phyloP scores from a whole-genome alignment of 2,888 invertebrate genomes.

The Dasypogon diadema region DNA sequence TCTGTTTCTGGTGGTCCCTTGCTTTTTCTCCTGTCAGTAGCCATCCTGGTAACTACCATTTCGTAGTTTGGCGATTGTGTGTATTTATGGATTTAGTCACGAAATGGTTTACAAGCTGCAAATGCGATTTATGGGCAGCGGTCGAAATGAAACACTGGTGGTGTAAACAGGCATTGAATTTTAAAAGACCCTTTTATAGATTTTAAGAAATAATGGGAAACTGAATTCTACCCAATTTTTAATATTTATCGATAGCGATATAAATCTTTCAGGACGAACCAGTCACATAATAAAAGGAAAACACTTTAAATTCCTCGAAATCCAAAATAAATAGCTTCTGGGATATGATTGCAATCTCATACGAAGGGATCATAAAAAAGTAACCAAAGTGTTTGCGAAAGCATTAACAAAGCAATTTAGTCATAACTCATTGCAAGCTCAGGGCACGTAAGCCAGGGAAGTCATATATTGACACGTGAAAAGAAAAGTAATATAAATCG shows the following conservation, averaged over 20 bases:
- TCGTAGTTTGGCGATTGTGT: constrained; percentile 21
- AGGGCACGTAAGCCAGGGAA: constrained; percentile 41
- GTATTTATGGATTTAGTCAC: constrained; percentile 51
- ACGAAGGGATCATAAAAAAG: constrained; percentile 36
- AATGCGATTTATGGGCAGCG: constrained; percentile 53
- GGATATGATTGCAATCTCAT: constrained; percentile 2
- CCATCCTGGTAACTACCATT: constrained; percentile 36
- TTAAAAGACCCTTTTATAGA: no score
- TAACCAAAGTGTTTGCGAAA: constrained; percentile 29
- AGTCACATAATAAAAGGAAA: constrained; percentile 15
- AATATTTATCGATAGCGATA: not conserved
- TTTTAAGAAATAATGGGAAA: no score
- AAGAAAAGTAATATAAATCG: constrained; percentile 48
- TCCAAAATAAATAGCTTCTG: constrained; percentile 2
- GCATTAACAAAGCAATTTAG: constrained; percentile 45
- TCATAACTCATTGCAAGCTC: constrained; percentile 45
- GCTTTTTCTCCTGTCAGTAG: not conserved
- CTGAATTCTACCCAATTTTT: not conserved
- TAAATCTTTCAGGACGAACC: not conserved
- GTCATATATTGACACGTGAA: constrained; percentile 49
- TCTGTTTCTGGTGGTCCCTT: not conserved
- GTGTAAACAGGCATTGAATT: no score
- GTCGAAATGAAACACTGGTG: no score
- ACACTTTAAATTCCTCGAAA: constrained; percentile 1
- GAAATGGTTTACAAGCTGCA: constrained; percentile 54